Evolutionary conservation across 2,113 vertebrate species (phyloP), one percentile per base, ranked within the genome.

Genomic region (Gasterosteus aculeatus): DNA sequence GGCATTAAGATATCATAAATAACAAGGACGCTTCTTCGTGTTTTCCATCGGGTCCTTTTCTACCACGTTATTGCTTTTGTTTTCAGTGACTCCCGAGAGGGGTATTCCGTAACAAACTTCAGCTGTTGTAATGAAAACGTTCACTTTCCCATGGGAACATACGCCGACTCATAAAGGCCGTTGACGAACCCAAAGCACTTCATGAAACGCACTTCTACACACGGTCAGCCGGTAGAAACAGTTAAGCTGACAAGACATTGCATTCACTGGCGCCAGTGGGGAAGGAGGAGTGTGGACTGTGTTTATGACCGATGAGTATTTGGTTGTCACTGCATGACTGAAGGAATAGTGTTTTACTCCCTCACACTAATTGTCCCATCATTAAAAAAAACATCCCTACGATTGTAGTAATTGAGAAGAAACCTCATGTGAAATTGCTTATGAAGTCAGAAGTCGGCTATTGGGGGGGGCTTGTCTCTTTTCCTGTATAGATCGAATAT

Each of bases 141-240:
- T 77, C 46, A 67, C 33, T 51, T 44, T 65, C 31, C 41, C 67
- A 56, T 16, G 15, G 76, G 54, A 77, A 78, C 69, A 68, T 19
- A 46, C 42, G 44, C 18, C 77, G 86, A 88, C 71, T 89, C 87
- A 85, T 47, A 78, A 62, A 84, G 81, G 61, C 61, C 68, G 63
- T n/a, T 80, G 53, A 75, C 18, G 0, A 70, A 83, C 75, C 75
- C 69, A 49, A 62, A 81, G 69, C 38, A 15, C 66, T 53, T 46
- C n/a, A 46, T 33, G 68, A 64, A 79, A 59, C 78, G 38, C 70
- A 69, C 78, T 58, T 42, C 69, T 58, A 8, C 57, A 44, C 62
- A 68, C 14, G 26, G 63, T 82, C 74, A 80, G 63, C 64, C 72
- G 77, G 77, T 56, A 76, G 60, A 83, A 72, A 62, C 61, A 70